Evolutionary conservation across 2,888 invertebrate genomes (phyloP), one percentile per base, ranked within the genome.

Genomic region (Sphinx pinastri): DNA sequence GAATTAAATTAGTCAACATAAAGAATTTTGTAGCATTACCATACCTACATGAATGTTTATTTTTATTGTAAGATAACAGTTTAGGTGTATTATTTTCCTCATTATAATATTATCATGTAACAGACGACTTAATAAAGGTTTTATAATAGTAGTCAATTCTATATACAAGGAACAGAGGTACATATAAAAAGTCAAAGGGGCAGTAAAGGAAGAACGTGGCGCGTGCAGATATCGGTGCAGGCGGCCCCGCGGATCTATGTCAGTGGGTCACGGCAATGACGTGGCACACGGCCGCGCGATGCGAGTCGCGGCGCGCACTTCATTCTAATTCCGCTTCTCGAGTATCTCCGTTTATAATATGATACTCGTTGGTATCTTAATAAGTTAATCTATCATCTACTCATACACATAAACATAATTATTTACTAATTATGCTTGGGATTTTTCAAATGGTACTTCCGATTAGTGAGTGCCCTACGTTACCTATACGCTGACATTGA

Each of bases 261-360:
- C 95, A 95, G 95, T 95, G 94, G 95, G 95, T 95, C 95, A 95
- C 94, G 94, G 93, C 95, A 95, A 95, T 95, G 95, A 94, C 94
- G 94, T 93, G 92, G 94, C 94, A 91, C 92, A 92, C 90, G 94
- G 93, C 90, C 92, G 38, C 38, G 38, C 38, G 92, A 92, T 86
- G 87, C 88, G 88, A 87, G 83, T 84, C 83, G 85, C 84, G 77
- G 82, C 87, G 88, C 90, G 88, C 89, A 91, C 90, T 93, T 93
- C 92, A 92, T 93, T 94, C 94, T 93, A 92, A 94, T 94, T 94
- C 93, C 93, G 92, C 94, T 91, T 92, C 90, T 87, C 88, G 90
- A 88, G 88, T 89, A 86, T 91, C 89, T 88, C 88, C 88, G 81
- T 71, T 71, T 54, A 57, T 49, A 54, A 16, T 51, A 74, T 74